Conservation (phyloP, 92 coral and sea anemone species). For the Phenganax stokvisi region DNA sequence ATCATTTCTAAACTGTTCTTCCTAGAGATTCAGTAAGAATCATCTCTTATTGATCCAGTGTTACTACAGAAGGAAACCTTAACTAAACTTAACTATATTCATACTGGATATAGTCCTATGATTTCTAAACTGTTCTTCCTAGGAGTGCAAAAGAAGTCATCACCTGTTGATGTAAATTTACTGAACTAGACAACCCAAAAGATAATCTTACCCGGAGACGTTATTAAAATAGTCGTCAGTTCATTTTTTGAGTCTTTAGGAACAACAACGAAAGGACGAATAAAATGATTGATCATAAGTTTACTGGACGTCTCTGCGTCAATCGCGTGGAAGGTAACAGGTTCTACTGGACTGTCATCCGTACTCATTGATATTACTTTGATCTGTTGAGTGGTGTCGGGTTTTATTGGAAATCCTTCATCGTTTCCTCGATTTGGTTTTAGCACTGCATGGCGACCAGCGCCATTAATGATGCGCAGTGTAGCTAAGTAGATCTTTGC, state of each 20-base stretch:
- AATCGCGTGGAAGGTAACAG: slow-evolving; percentile 74
- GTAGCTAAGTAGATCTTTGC: slow-evolving; percentile 95
- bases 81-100: no score
- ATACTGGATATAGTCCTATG: no score
- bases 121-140: no score
- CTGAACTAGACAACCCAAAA: neutral
- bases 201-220: slow-evolving; percentile 69
- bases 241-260: slow-evolving; percentile 77
- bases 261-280: slow-evolving; percentile 61
- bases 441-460: slow-evolving; percentile 74
- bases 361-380: slow-evolving; percentile 95
- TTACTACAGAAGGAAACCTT: no score
- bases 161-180: no score
- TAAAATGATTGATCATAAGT: slow-evolving; percentile 74
- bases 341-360: slow-evolving; percentile 70
- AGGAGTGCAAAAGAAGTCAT: no score
- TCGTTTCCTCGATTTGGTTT: slow-evolving; percentile 89
- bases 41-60: no score
- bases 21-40: no score
- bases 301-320: slow-evolving; percentile 64
- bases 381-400: slow-evolving; percentile 85
- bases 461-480: slow-evolving; percentile 82
- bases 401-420: slow-evolving; percentile 66
- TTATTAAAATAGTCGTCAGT: slow-evolving; percentile 63
- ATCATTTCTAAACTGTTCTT: no score